Conservation (phyloP, 1,140 invertebrate genomes). For the Musca domestica region DNA sequence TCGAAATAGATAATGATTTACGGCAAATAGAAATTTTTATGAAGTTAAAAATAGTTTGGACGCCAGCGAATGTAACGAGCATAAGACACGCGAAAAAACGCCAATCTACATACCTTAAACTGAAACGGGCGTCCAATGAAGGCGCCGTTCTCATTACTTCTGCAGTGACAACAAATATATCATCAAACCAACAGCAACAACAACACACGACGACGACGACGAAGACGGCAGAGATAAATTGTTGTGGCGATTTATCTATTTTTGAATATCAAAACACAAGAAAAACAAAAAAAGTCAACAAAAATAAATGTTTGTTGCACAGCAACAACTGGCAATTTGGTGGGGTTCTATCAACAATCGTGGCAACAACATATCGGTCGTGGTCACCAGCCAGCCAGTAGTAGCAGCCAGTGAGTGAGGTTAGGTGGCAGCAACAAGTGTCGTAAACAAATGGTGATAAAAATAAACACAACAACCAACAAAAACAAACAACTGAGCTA, state of each 20-base stretch:
- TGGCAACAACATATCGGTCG: too few species aligned
- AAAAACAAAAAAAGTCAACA: constrained; percentile 9
- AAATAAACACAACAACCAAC: background rate
- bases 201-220: background rate
- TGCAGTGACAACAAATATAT: background rate
- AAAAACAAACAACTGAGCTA: too few species aligned
- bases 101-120: too few species aligned
- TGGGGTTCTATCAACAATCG: too few species aligned
- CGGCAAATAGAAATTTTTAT: too few species aligned
- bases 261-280: background rate
- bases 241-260: too few species aligned
- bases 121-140: background rate
- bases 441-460: background rate
- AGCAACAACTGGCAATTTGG: background rate
- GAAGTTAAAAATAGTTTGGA: too few species aligned
- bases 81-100: too few species aligned
- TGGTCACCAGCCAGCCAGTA: too few species aligned
- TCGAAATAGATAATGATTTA: too few species aligned
- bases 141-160: background rate
- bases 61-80: too few species aligned
- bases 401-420: too few species aligned
- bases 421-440: constrained; percentile 5
- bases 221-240: background rate
- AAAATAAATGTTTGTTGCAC: constrained; percentile 16
- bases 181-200: background rate